Percentiles rank a stretch among this genome's conserved stretches.
These are phyloP conservation scores for Yponomeuta sedellus DNA, from an alignment of 2,888 invertebrate species.

Conservation along the genomic window DNA sequence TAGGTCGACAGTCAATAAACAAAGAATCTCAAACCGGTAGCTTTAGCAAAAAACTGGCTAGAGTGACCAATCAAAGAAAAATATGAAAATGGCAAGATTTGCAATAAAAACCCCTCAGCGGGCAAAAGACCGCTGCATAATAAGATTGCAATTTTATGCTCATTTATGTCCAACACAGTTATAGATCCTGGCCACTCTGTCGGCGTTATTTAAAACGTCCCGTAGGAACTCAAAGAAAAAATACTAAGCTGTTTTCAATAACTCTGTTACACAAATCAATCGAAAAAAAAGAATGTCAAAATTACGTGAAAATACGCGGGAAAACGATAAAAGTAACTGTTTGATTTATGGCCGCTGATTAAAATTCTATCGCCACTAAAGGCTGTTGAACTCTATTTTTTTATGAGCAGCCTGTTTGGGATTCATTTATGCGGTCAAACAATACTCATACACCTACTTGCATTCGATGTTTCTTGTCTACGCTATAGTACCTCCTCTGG, in stretches of 20 bases:
- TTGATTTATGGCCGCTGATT: slow-evolving; percentile 15
- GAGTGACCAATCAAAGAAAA: slow-evolving; percentile 57
- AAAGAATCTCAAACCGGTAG: slow-evolving; percentile 53
- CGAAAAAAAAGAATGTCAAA: not conserved
- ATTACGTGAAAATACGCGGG: not conserved
- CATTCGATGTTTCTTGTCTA: not conserved
- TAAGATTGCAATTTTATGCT: slow-evolving; percentile 2
- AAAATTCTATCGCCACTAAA: slow-evolving; percentile 12
- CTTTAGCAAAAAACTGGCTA: slow-evolving; percentile 39
- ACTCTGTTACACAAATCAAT: not conserved
- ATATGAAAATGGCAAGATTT: not conserved
- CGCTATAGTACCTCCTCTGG: not conserved
- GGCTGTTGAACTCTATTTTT: slow-evolving; percentile 14
- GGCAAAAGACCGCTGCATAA: slow-evolving; percentile 8
- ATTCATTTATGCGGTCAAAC: slow-evolving; percentile 3
- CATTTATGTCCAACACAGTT: not conserved
- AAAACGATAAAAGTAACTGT: slow-evolving; percentile 6
- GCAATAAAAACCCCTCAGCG: not conserved
- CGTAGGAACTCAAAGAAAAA: not conserved
- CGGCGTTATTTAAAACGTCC: not conserved
- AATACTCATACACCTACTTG: not conserved
- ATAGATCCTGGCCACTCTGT: not conserved
- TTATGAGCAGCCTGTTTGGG: slow-evolving; percentile 10
- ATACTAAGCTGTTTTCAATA: not conserved
- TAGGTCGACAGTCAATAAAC: slow-evolving; percentile 31